Base-by-base conservation (phyloP, 2,888 invertebrate species). In the Podotricha telesiphe region DNA sequence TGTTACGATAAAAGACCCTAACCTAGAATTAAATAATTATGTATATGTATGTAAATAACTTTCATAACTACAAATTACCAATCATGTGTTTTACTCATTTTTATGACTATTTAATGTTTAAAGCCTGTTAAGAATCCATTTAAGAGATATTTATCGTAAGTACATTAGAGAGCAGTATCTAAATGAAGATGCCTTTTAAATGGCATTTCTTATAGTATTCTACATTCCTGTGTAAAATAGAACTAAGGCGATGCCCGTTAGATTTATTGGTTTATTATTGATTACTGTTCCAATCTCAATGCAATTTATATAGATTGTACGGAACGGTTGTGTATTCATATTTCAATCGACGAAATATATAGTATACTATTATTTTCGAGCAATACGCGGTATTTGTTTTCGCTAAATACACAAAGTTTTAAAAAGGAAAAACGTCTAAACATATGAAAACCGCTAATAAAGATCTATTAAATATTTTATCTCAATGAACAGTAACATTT, bases 131-230 rank as follows among this genome's bases (percentile, higher is more conserved):
- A 17, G 37, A 55, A 55, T 37, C 55, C 55, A 55, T 55, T 55
- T 55, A 55, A 55, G 55, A 55, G 55, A 34, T 55, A 55, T 55
- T 55, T 55, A 55, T 37, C 55, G 17, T 37, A 17, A 19, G 55
- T 55, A 55, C 55, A 55, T 55, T 55, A 55, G 42, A n/a, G 42
- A 22, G 22, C 58, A 22, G 8, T 40, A 40, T 58, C 10, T 40
- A 42, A 40, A 58, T 58, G 42, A 58, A 42, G 22, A 22, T 58
- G 58, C 22, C 58, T 20, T 58, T 58, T 10, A 59, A 59, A 59
- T 45, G n/a, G 59, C 45, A 59, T 45, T 59, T 45, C 22, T 59
- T 22, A 45, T 20, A 17, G 10, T 34, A 53, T 37, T 37, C 0
- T 11, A 55, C 55, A 34, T 55, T 55, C 55, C 17, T 37, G 28